phyloP scores from a whole-genome alignment of 2,888 invertebrate species.

The Lomographa bimaculata region DNA sequence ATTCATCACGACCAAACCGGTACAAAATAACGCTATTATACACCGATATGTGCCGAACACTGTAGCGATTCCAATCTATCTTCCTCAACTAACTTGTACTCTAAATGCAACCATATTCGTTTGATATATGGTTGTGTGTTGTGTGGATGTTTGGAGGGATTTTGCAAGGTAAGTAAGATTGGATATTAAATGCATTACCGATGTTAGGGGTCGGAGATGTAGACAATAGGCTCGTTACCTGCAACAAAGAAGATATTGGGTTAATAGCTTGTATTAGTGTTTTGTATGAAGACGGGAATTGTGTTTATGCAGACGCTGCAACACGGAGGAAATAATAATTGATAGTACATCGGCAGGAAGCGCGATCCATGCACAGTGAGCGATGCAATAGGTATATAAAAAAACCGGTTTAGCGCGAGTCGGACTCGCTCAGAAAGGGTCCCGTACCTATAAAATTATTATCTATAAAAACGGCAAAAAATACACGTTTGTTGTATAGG shows the following conservation, averaged over 20 bases:
- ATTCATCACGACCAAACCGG: slow-evolving; percentile 33
- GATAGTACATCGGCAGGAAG: no score
- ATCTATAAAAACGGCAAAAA: no score
- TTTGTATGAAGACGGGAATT: no score
- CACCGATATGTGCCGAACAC: slow-evolving; percentile 34
- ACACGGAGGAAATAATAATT: no score
- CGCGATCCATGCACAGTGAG: no score
- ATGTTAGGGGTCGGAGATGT: slow-evolving; percentile 9
- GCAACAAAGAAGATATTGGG: slow-evolving; percentile 11
- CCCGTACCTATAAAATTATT: not conserved
- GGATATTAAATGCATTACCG: slow-evolving; percentile 22
- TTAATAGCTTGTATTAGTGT: no score
- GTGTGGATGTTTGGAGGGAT: slow-evolving; percentile 1
- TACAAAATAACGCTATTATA: slow-evolving; percentile 30
- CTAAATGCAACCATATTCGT: slow-evolving; percentile 11
- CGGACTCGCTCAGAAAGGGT: not conserved
- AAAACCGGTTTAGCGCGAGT: no score
- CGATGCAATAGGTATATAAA: no score
- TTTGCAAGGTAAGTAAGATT: slow-evolving; percentile 13
- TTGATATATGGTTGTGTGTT: slow-evolving; percentile 8
- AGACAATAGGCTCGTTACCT: slow-evolving; percentile 16
- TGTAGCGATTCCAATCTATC: slow-evolving; percentile 33
- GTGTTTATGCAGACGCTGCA: no score
- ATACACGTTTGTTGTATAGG: no score
- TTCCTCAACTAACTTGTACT: slow-evolving; percentile 18